Evolutionary conservation across 2,113 vertebrate genomes (phyloP), one percentile per base, ranked within the genome.

Genomic region (Phaethon lepturus): DNA sequence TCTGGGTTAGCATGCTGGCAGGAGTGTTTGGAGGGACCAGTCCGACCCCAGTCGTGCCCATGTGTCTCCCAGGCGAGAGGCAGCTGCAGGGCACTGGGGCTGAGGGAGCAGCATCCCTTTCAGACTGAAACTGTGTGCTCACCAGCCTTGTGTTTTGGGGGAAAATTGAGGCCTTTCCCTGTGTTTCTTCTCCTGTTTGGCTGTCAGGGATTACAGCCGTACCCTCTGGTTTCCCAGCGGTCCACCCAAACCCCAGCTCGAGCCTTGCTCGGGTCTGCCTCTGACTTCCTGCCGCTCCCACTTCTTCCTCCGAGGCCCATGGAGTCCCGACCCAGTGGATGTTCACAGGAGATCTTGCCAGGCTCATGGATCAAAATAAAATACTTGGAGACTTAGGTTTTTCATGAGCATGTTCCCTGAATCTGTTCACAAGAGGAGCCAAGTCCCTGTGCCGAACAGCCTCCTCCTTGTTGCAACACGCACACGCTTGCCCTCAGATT

Each of bases 341-440:
- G 78, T 85, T 96, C 92, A 94, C 95, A 93, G 83, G 74, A 89
- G 63, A 84, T 60, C 79, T 89, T 95, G 91, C 92, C 92, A 96
- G 94, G 86, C 91, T 87, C 4, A 1, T 64, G 81, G 79, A 91
- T 64, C 88, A 93, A 95, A 95, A 95, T 81, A 63, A 95, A 95
- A 96, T 96, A 92, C 49, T 97, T 97, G 80, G 73, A 95, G 76
- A 80, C 72, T 84, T 88, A 90, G 86, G 72, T 93, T 96, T 94
- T 93, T 88, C 83, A 81, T 86, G 74, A 90, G 64, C 42, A 7
- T 8, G 63, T 89, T 95, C 86, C 78, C 91, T 91, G 89, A 47
- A 3, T 16, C 68, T 79, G 40, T 56, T 95, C 44, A 15, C 45
- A 2, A 52, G 47, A 93, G 67, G 67, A 93, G 92, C 87, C 91